Evolutionary conservation across 2,113 vertebrate species (phyloP), one percentile per base, ranked within the genome.

Genomic region (Protomyctophum bolini): DNA sequence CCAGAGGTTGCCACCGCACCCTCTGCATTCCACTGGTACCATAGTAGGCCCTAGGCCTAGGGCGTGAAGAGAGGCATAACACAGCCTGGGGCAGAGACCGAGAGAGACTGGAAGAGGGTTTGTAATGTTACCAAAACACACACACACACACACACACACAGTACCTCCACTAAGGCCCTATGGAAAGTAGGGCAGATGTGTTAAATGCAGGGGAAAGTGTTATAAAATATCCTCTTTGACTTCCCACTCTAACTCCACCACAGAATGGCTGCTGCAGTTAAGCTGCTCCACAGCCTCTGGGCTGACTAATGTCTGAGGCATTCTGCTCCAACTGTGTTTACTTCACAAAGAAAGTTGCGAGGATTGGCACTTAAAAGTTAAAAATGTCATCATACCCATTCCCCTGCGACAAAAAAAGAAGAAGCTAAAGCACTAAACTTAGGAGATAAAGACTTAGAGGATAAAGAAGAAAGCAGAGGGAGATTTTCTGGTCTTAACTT

Each of bases 121-220:
- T 56, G 75, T 48, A 14, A 73, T 66, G 75, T 81, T 77, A 83
- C 70, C 79, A 86, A 86, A 87, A 87, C 75, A 87, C 48, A 69
- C 48, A 69, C 69, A 10, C 58, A 12, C 48, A 69, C 69, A 87
- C 75, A 87, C 48, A 69, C 48, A 69, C 69, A 10, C 58, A 12
- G 28, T n/a, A 51, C 57, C 8, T 56, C 41, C 12, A 45, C 12
- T 51, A 33, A 41, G 21, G 58, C 67, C 70, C 68, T 60, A 72
- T 70, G 75, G 86, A 91, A 89, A 88, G 79, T 87, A 86, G 86
- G 88, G 78, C 84, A 87, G 88, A 86, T 81, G 69, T 74, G 80
- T 80, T 83, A 83, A 86, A 82, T 15, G 54, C 71, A 64, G 63
- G 75, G 80, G 61, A 79, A 78, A 80, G 73, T 45, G 75, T 77